Conservation (phyloP, 2,113 vertebrate genomes). For the Bubo bubo region DNA sequence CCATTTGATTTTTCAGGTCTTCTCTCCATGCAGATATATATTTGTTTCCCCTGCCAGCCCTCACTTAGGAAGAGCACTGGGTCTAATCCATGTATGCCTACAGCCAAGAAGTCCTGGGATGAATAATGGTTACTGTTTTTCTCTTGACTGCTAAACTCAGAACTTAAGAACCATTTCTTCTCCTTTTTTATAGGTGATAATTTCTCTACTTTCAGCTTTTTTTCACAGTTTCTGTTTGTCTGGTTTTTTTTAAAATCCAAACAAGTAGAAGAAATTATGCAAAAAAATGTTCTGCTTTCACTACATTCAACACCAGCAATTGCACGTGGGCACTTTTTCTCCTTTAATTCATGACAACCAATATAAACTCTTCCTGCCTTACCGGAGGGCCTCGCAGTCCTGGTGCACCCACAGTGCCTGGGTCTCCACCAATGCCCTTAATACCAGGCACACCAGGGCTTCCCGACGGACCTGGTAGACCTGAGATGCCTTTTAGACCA, state of each 20-base stretch:
- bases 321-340: neutral
- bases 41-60: neutral
- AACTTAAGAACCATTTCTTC: neutral
- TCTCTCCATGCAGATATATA: neutral
- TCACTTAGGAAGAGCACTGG: neutral
- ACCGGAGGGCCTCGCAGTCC: conserved; percentile 78
- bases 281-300: neutral
- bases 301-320: neutral
- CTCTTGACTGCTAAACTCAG: neutral
- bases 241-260: neutral
- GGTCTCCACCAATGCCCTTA: conserved; percentile 81
- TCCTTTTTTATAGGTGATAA: neutral
- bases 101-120: neutral
- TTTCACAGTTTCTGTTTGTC: neutral
- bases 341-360: neutral
- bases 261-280: neutral
- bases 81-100: neutral
- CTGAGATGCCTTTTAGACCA: conserved; percentile 77
- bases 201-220: neutral
- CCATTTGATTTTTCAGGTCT: neutral
- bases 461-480: conserved; percentile 72
- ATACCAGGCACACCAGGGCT: conserved; percentile 73
- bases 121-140: neutral
- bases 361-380: conserved; percentile 38
- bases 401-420: conserved; percentile 75